Percentiles rank a stretch among this genome's conserved stretches.
Evolutionary conservation across 2,113 vertebrate genomes (phyloP).

Genomic region (Neoarius graeffei): DNA sequence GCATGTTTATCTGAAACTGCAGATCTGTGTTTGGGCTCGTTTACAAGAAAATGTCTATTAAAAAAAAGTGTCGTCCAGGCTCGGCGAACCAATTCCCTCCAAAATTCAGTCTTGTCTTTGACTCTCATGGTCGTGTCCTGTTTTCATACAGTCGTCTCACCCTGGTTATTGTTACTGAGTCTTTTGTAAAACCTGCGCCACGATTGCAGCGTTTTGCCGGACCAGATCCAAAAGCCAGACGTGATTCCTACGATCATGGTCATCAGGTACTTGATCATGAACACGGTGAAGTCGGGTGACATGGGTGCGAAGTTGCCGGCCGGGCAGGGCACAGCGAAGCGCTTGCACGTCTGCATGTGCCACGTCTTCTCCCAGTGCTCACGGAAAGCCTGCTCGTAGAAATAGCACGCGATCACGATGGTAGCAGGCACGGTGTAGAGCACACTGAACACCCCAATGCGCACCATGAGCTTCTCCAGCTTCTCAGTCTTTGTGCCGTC

Average conservation of each 20-base stretch:
- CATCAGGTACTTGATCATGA: conserved; percentile 99
- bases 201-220: conserved; percentile 95
- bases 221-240: conserved; percentile 99
- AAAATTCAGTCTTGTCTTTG: background rate
- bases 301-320: conserved; percentile 86
- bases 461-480: conserved; percentile 96
- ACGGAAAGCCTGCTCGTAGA: conserved; percentile 97
- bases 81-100: background rate
- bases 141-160: conserved; percentile 93
- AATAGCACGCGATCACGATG: conserved; percentile 95
- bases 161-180: conserved; percentile 90
- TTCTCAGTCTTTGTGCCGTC: conserved; percentile 98
- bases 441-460: conserved; percentile 95
- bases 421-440: conserved; percentile 97
- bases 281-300: conserved; percentile 96
- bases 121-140: background rate
- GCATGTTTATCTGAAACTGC: background rate
- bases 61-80: conserved; percentile 19
- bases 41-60: background rate
- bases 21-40: conserved; percentile 15
- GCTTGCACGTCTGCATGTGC: conserved; percentile 95
- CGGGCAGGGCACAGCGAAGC: conserved; percentile 89
- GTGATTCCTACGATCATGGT: conserved; percentile 99
- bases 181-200: conserved; percentile 95
- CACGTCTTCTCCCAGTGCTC: conserved; percentile 95